Evolutionary conservation across 2,113 vertebrate species (phyloP).

Genomic region (Choloepus hoffmanni): DNA sequence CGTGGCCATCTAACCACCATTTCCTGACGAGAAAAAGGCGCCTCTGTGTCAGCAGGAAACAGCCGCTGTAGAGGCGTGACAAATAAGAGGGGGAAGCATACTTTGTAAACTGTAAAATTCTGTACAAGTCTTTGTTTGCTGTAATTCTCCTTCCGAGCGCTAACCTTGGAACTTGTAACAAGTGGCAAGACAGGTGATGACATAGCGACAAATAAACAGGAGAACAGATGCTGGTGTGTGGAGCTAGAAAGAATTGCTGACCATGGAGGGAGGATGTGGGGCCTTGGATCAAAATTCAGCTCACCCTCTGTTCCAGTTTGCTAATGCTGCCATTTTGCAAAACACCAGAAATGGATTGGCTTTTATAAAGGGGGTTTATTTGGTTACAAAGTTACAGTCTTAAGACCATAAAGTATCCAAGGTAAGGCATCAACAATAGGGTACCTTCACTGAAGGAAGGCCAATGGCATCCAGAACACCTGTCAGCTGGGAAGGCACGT

Average conservation of each 20-base stretch:
- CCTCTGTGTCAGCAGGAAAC: constrained; percentile 56
- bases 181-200: neutral
- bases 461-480: too few relatives aligned
- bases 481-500: too few relatives aligned
- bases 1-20: neutral
- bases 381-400: too few relatives aligned
- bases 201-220: neutral
- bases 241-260: neutral
- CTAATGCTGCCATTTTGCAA: too few relatives aligned
- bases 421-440: too few relatives aligned
- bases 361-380: too few relatives aligned
- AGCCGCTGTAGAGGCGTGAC: neutral
- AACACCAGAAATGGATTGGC: too few relatives aligned
- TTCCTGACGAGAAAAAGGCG: constrained; percentile 43
- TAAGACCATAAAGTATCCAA: too few relatives aligned
- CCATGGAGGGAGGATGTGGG: neutral
- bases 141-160: neutral
- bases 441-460: too few relatives aligned
- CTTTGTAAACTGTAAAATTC: neutral
- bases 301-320: too few relatives aligned
- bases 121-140: neutral
- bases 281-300: neutral
- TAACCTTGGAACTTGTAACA: neutral
- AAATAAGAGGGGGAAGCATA: neutral
- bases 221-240: fast-evolving